Conservation (phyloP, 2,888 invertebrate species). For the Leucophenga maculata region DNA sequence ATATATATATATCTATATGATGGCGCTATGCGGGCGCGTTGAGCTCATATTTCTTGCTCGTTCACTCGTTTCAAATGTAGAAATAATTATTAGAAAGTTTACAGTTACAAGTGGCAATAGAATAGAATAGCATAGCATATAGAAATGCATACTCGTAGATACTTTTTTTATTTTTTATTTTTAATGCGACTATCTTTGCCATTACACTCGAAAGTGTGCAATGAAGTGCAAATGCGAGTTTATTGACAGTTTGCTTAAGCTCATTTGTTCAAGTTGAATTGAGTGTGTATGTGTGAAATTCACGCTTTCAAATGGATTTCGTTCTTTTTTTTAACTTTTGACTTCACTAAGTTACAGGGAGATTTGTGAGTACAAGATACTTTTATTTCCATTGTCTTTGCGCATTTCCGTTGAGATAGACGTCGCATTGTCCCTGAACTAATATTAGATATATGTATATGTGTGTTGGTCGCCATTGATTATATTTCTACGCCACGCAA, state of each 20-base stretch:
- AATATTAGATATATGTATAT: slow-evolving; percentile 44
- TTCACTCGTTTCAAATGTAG: slow-evolving; percentile 40
- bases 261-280: slow-evolving; percentile 42
- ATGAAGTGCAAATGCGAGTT: slow-evolving; percentile 53
- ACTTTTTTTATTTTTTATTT: not conserved
- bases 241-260: slow-evolving; percentile 62
- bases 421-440: too few relatives aligned
- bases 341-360: not conserved
- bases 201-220: slow-evolving; percentile 23
- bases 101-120: slow-evolving; percentile 44
- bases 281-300: too few relatives aligned
- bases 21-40: not conserved
- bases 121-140: not conserved
- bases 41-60: not conserved
- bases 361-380: too few relatives aligned
- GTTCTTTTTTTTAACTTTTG: not conserved
- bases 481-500: not conserved
- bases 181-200: not conserved
- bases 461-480: slow-evolving; percentile 13
- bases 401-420: slow-evolving; percentile 1
- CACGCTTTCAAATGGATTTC: not conserved
- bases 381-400: slow-evolving; percentile 2
- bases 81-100: slow-evolving; percentile 63
- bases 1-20: slow-evolving; percentile 1
- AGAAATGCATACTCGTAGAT: not conserved